Conservation (phyloP, 2,888 invertebrate species). For the Augochlorella aurata region DNA sequence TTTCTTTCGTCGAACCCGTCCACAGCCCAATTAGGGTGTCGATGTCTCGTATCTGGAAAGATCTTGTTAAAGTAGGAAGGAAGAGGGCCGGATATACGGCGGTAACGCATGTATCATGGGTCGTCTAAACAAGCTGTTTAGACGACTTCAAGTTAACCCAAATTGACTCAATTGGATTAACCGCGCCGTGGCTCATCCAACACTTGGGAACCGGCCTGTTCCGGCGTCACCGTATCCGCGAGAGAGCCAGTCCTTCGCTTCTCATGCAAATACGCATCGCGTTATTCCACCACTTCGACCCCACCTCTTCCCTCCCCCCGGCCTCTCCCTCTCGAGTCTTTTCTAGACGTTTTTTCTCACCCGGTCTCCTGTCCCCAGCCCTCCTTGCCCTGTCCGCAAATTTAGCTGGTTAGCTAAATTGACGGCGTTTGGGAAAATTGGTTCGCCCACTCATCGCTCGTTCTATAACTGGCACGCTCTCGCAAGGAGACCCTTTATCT, state of each 20-base stretch:
- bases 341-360: slow-evolving; percentile 59
- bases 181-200: slow-evolving; percentile 79
- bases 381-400: slow-evolving; percentile 68
- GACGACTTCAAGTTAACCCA: slow-evolving; percentile 82
- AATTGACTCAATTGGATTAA: slow-evolving; percentile 82
- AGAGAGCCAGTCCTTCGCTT: slow-evolving; percentile 74
- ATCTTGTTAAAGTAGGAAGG: slow-evolving; percentile 72
- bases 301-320: slow-evolving; percentile 46
- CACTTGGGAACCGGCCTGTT: slow-evolving; percentile 81
- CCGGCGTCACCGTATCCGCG: slow-evolving; percentile 69
- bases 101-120: slow-evolving; percentile 75
- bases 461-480: slow-evolving; percentile 35
- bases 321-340: slow-evolving; percentile 34
- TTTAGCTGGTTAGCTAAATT: slow-evolving; percentile 75
- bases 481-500: slow-evolving; percentile 46
- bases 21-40: slow-evolving; percentile 30
- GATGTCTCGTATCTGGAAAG: slow-evolving; percentile 53
- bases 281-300: slow-evolving; percentile 64
- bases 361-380: slow-evolving; percentile 45
- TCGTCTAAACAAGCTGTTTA: slow-evolving; percentile 81
- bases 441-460: slow-evolving; percentile 57
- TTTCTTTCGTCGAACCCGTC: background rate
- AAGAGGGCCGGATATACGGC: slow-evolving; percentile 76
- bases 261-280: slow-evolving; percentile 79
- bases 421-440: slow-evolving; percentile 72